Percentiles rank a stretch among this genome's conserved stretches.
phyloP scores from a whole-genome alignment of 2,797 vertebrate species.

The Lagocephalus sceleratus region DNA sequence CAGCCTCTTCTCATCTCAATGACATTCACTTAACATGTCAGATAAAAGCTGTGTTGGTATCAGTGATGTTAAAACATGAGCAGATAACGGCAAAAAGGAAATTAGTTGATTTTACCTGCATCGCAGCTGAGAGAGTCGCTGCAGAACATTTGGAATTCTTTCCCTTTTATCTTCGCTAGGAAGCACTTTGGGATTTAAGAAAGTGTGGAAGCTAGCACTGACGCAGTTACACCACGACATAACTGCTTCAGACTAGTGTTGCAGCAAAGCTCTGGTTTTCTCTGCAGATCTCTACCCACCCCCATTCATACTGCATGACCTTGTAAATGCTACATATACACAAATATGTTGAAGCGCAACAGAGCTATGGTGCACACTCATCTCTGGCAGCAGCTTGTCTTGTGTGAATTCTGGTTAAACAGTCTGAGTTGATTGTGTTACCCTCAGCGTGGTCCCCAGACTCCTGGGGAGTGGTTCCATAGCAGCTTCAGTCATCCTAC shows the following conservation, averaged over 20 bases:
- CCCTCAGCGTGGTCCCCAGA: slow-evolving; percentile 36
- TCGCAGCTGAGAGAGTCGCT: slow-evolving; percentile 34
- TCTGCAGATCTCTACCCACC: slow-evolving; percentile 36
- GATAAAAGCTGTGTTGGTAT: slow-evolving; percentile 49
- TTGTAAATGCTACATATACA: slow-evolving; percentile 58
- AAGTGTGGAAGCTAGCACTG: slow-evolving; percentile 55
- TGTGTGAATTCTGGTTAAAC: slow-evolving; percentile 25
- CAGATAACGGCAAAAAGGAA: slow-evolving; percentile 17
- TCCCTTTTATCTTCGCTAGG: slow-evolving; percentile 44
- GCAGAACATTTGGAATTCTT: slow-evolving; percentile 57
- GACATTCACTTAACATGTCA: slow-evolving; percentile 53
- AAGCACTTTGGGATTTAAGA: slow-evolving; percentile 40
- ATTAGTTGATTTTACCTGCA: slow-evolving; percentile 21
- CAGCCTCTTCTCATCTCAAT: slow-evolving; percentile 28
- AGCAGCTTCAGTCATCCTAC: slow-evolving; percentile 50
- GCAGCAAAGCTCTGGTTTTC: slow-evolving; percentile 52
- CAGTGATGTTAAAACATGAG: slow-evolving; percentile 31
- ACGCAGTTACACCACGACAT: slow-evolving; percentile 52
- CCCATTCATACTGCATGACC: slow-evolving; percentile 68
- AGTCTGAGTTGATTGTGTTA: slow-evolving; percentile 24
- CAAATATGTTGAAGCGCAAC: slow-evolving; percentile 19
- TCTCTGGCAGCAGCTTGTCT: slow-evolving; percentile 40
- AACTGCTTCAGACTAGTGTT: slow-evolving; percentile 40
- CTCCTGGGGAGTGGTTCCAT: slow-evolving; percentile 46
- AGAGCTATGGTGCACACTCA: slow-evolving; percentile 1